Evolutionary conservation across 2,888 invertebrate species (phyloP), one percentile per base, ranked within the genome.

Genomic region (Neoaliturus tenellus): DNA sequence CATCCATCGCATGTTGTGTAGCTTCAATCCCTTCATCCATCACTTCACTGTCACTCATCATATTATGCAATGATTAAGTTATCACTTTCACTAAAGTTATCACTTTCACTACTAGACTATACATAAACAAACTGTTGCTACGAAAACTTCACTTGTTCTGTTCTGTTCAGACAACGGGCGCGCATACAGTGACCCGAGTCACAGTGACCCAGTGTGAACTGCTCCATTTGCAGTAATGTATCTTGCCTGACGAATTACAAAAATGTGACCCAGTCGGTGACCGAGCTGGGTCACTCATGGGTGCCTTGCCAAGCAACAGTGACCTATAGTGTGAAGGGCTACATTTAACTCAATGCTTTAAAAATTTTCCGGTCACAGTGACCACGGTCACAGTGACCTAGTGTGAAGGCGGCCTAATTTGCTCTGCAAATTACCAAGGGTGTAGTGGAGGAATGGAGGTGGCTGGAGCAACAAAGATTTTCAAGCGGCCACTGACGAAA

Each of bases 371-470:
- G 44, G 44, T 44, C 44, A 44, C 44, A 44, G 44, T 44, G 44
- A 44, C 44, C 44, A n/a, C 44, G 44, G 44, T 44, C 44, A 44
- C 44, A 44, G 44, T 44, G 44, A 44, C 44, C 44, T 44, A 44
- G 44, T 44, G 44, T 44, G 44, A 44, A 44, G 44, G 44, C 44
- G 44, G 44, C 44, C 44, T 8, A 39, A 39, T n/a, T 55, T 55
- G 55, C 55, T 55, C 55, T 8, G 55, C 55, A 55, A 55, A 55
- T 25, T 55, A 55, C 23, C 55, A 55, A 55, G 55, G 55, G 25
- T 23, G 25, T 55, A 23, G 55, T 55, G 55, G 55, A 55, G 55
- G 55, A 23, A 55, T 55, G 55, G 55, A 55, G 55, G 55, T 55
- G 55, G 55, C 55, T 55, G 55, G 55, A 55, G 55, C 55, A 25